Conservation (phyloP, 1,140 invertebrate genomes). For the Armadillidium nasatum region DNA sequence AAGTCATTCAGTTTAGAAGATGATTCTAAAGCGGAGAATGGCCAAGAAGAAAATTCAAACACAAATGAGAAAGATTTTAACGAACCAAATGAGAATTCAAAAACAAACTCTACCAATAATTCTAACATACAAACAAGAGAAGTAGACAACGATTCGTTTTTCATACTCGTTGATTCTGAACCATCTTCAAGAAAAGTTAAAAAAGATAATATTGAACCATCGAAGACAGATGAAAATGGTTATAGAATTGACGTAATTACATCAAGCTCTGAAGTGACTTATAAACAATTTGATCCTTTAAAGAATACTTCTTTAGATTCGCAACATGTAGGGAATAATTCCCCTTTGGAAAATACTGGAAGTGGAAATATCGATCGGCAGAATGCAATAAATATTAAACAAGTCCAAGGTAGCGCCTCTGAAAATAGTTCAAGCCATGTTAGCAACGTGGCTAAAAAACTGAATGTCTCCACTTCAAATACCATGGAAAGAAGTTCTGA, state of each 20-base stretch:
- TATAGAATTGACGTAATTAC: neutral
- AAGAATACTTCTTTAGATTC: neutral
- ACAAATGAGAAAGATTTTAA: neutral
- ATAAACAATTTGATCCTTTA: neutral
- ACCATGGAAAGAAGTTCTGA: too few species aligned
- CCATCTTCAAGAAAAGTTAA: neutral
- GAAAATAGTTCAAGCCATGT: too few species aligned
- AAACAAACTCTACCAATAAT: neutral
- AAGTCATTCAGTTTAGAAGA: neutral
- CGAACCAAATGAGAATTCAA: neutral
- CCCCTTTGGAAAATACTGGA: too few species aligned
- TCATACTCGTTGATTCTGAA: neutral
- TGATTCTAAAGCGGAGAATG: neutral
- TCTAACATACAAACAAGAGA: neutral
- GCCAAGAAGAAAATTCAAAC: neutral
- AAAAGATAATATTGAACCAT: neutral
- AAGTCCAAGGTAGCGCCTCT: too few species aligned
- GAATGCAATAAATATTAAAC: too few species aligned
- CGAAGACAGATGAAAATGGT: neutral
- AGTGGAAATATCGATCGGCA: too few species aligned
- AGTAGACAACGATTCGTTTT: neutral
- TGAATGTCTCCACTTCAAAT: too few species aligned
- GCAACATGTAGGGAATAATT: too few species aligned
- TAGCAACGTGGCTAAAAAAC: too few species aligned
- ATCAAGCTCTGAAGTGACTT: conserved; percentile 4